Evolutionary conservation across 2,797 vertebrate genomes (phyloP).

Genomic region (Brotogeris chrysoptera): DNA sequence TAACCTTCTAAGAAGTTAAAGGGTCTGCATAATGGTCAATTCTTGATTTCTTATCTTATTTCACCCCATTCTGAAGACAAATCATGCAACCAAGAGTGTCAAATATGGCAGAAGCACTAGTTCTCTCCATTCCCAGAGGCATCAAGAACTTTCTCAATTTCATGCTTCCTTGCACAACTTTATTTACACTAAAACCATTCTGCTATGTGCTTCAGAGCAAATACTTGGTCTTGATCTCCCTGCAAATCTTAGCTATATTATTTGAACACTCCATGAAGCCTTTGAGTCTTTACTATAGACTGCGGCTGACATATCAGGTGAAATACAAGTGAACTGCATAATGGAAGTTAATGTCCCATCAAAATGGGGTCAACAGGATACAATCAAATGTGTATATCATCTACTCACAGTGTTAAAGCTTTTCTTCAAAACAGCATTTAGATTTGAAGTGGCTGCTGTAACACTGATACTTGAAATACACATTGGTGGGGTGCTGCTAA

Average conservation of each 20-base stretch:
- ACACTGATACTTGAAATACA: not conserved
- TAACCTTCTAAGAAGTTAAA: slow-evolving; percentile 34
- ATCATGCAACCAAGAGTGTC: slow-evolving; percentile 62
- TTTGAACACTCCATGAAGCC: slow-evolving; percentile 46
- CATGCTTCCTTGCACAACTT: slow-evolving; percentile 78
- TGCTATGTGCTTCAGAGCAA: slow-evolving; percentile 69
- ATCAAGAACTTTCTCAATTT: slow-evolving; percentile 79
- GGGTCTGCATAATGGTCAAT: slow-evolving; percentile 10
- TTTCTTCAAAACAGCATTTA: slow-evolving; percentile 9
- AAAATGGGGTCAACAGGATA: slow-evolving; percentile 66
- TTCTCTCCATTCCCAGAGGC: slow-evolving; percentile 66
- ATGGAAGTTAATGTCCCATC: slow-evolving; percentile 52
- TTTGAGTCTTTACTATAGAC: slow-evolving; percentile 28
- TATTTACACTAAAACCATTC: slow-evolving; percentile 78
- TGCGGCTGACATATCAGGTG: slow-evolving; percentile 51
- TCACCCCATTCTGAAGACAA: slow-evolving; percentile 64
- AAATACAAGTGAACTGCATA: slow-evolving; percentile 63
- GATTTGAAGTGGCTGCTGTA: not conserved
- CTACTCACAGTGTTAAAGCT: not conserved
- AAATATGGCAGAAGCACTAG: slow-evolving; percentile 54
- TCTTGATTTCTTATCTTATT: slow-evolving; percentile 63
- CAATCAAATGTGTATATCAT: slow-evolving; percentile 42
- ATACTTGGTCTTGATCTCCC: slow-evolving; percentile 67
- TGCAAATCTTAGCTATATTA: slow-evolving; percentile 67
- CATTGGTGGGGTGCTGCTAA: not conserved